Conservation (phyloP, 64 coral and sea anemone genomes). For the Exaiptasia diaphana region DNA sequence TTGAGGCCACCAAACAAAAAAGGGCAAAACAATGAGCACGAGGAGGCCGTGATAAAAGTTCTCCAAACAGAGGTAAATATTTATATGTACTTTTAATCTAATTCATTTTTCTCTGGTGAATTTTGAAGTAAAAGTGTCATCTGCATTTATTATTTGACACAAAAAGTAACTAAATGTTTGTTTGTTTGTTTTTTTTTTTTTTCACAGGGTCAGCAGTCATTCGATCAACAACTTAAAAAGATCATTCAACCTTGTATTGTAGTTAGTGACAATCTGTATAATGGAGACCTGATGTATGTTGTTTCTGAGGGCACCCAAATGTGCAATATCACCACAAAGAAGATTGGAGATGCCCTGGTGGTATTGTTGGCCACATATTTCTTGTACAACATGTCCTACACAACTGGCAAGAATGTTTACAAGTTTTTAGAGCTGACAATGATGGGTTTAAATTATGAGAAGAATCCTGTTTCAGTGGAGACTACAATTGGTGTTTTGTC, state of each 20-base stretch:
- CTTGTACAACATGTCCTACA: not conserved
- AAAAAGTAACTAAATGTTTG: too few relatives aligned
- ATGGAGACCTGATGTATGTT: constrained; percentile 18
- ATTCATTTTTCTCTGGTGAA: too few relatives aligned
- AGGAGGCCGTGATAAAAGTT: constrained; percentile 2
- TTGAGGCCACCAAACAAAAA: constrained; percentile 15
- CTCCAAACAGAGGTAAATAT: not conserved
- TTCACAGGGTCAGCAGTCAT: not conserved
- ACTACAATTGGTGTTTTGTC: not conserved
- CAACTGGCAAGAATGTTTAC: constrained; percentile 5
- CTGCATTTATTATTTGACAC: too few relatives aligned
- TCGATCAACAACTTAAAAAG: not conserved
- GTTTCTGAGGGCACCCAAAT: not conserved
- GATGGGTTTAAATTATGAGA: not conserved
- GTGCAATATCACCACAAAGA: not conserved
- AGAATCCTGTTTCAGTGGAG: constrained; percentile 4
- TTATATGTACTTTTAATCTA: not conserved
- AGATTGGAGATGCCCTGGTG: constrained; percentile 1
- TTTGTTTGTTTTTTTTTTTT: too few relatives aligned
- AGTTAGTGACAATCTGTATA: not conserved
- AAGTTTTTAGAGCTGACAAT: constrained; percentile 14
- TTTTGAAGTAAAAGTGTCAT: too few relatives aligned
- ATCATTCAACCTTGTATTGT: not conserved
- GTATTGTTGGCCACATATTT: constrained; percentile 12
- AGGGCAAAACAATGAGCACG: not conserved